Conservation (phyloP, 2,113 vertebrate species). For the Amia ocellicauda region DNA sequence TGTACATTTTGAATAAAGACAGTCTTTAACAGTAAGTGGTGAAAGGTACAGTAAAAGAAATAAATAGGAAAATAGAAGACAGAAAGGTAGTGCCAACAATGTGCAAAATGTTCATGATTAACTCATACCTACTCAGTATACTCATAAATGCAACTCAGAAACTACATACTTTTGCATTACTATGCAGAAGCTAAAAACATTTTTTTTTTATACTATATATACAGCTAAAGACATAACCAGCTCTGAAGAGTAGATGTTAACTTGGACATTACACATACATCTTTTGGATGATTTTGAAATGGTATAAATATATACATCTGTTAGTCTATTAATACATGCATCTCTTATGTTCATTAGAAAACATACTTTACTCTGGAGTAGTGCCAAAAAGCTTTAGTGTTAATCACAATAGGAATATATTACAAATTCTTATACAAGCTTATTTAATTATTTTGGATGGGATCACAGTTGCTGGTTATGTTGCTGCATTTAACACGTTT, state of each 20-base stretch:
- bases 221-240: conserved; percentile 3
- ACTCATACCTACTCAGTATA: neutral
- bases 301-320: too few relatives aligned
- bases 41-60: conserved; percentile 16
- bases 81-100: neutral
- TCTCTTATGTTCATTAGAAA: too few relatives aligned
- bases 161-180: neutral
- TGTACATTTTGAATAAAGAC: neutral
- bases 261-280: too few relatives aligned
- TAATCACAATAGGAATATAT: neutral
- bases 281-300: too few relatives aligned
- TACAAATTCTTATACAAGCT: neutral
- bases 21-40: neutral
- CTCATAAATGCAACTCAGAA: neutral
- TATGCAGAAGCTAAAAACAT: neutral
- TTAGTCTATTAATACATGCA: too few relatives aligned
- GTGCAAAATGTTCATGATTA: conserved; percentile 15
- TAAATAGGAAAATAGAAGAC: conserved; percentile 8
- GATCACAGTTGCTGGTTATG: neutral
- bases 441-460: neutral
- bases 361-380: neutral
- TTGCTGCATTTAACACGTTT: neutral
- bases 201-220: too few relatives aligned
- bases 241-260: neutral
- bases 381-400: neutral